A percentile compares a stretch with the other conserved stretches of the same genome.
Conservation (phyloP, 2,797 vertebrate species). For the Tragopan temminckii region DNA sequence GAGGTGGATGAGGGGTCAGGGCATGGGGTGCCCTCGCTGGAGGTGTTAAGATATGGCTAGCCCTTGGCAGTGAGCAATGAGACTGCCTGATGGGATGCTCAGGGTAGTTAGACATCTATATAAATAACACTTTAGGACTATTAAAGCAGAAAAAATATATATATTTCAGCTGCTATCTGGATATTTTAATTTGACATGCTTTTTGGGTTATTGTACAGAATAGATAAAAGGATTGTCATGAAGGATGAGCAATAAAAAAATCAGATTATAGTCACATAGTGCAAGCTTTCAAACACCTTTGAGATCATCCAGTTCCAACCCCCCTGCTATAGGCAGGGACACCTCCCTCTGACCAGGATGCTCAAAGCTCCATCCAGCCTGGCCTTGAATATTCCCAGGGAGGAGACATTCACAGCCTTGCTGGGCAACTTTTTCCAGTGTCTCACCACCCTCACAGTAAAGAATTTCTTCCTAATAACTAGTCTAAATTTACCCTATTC, state of each 20-base stretch:
- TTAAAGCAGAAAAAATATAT: background rate
- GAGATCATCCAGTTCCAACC: no score
- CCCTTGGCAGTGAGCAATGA: fast-evolving
- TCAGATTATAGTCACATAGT: background rate
- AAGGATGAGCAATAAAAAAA: background rate
- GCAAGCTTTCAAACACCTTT: background rate
- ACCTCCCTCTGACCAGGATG: no score
- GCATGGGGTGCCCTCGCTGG: background rate
- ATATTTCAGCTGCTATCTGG: background rate
- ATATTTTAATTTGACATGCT: background rate
- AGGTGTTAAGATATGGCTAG: background rate
- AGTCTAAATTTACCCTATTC: no score
- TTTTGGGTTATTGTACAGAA: background rate
- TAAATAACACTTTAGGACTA: background rate
- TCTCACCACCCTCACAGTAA: no score
- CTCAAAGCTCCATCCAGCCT: no score
- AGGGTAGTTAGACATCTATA: background rate
- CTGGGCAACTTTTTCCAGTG: no score
- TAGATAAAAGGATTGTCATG: background rate
- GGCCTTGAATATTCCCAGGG: no score
- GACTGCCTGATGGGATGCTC: fast-evolving
- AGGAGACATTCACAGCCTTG: no score
- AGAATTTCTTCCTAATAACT: no score
- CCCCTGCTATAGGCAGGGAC: no score
- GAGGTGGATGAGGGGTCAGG: no score